A percentile compares a stretch with the other conserved stretches of the same genome.
Evolutionary conservation across 2,113 vertebrate genomes (phyloP).

Genomic region (Aptenodytes forsteri): DNA sequence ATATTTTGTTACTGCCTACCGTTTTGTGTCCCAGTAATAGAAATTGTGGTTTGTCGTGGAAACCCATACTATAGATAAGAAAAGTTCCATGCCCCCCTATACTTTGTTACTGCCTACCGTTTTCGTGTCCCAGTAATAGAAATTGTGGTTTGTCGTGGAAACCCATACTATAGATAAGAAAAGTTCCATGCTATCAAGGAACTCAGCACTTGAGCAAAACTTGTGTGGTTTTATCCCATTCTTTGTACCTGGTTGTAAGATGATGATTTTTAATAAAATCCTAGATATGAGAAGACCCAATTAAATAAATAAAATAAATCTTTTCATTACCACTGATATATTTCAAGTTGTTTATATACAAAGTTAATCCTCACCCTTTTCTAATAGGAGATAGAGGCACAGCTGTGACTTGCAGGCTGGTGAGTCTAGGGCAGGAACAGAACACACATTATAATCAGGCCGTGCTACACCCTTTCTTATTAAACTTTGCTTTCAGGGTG

Average conservation of each 20-base stretch:
- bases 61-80: fast-evolving
- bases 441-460: background rate
- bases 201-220: background rate
- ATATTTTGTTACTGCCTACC: background rate
- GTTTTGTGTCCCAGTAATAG: background rate
- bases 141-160: background rate
- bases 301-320: background rate
- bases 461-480: background rate
- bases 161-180: fast-evolving
- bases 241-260: background rate
- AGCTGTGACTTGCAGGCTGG: background rate
- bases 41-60: background rate
- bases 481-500: conserved; percentile 45
- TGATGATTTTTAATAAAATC: background rate
- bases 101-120: too few relatives aligned
- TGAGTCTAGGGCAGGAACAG: background rate
- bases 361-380: background rate
- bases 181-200: background rate
- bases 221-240: background rate
- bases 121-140: background rate
- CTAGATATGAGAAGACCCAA: background rate
- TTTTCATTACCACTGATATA: background rate
- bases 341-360: background rate
- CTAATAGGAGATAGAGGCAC: background rate
- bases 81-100: background rate